Conservation (phyloP, 2,888 invertebrate species). For the Octodonta nipae region DNA sequence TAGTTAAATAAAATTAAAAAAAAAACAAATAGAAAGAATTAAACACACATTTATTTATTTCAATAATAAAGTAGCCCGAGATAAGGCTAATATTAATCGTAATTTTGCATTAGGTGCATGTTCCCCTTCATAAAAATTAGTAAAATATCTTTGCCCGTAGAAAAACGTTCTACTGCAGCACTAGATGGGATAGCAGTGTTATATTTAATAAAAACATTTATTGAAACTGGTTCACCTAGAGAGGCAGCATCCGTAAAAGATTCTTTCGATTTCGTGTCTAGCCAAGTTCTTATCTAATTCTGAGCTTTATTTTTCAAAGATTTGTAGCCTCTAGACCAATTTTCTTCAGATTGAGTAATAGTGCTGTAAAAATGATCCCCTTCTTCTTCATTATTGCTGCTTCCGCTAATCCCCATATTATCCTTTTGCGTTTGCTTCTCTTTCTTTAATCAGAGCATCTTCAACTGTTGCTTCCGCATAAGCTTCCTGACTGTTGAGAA, state of each 20-base stretch:
- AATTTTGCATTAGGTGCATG: background rate
- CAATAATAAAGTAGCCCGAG: no score
- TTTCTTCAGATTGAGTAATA: conserved; percentile 1
- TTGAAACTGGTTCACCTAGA: conserved; percentile 1
- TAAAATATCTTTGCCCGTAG: conserved; percentile 3
- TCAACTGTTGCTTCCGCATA: background rate
- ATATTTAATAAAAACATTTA: background rate
- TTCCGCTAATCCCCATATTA: background rate
- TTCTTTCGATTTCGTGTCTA: conserved; percentile 1
- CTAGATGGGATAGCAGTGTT: conserved; percentile 3
- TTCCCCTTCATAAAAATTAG: conserved; percentile 3
- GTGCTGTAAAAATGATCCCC: conserved; percentile 3
- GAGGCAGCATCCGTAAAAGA: conserved; percentile 1
- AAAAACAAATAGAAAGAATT: conserved; percentile 1
- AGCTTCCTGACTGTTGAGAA: conserved; percentile 1
- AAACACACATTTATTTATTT: conserved; percentile 3
- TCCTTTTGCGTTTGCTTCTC: background rate
- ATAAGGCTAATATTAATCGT: background rate
- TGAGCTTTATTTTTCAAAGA: conserved; percentile 1
- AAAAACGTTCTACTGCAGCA: conserved; percentile 3
- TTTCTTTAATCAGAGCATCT: conserved; percentile 1
- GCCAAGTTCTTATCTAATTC: conserved; percentile 1
- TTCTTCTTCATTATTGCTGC: conserved; percentile 2
- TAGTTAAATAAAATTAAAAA: no score
- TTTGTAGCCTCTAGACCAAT: conserved; percentile 1